phyloP scores from a whole-genome alignment of 2,797 vertebrate species.

The Toxotes lorentzi region DNA sequence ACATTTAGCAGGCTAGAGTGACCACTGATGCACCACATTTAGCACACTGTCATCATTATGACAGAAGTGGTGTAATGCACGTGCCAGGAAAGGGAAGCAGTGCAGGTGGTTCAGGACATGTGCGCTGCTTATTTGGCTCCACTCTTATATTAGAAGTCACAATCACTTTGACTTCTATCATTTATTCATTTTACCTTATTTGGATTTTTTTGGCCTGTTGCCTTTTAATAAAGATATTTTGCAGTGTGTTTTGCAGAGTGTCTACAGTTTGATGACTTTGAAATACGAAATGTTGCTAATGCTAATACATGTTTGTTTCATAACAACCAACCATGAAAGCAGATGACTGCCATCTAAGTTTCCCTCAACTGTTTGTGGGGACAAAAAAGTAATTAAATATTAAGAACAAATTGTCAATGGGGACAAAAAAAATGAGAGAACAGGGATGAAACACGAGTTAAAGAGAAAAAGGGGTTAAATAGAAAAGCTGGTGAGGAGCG shows the following conservation, averaged over 20 bases:
- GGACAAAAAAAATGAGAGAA: slow-evolving; percentile 25
- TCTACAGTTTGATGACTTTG: not conserved
- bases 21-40: slow-evolving; percentile 71
- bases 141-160: slow-evolving; percentile 3
- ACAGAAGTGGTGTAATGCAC: slow-evolving; percentile 45
- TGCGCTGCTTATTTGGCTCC: slow-evolving; percentile 1
- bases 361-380: not conserved
- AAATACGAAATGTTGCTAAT: not conserved
- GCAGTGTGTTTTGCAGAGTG: not conserved
- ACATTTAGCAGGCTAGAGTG: slow-evolving; percentile 70
- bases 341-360: not conserved
- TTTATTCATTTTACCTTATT: not conserved
- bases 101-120: slow-evolving; percentile 31
- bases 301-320: not conserved
- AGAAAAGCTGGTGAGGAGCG: slow-evolving; percentile 36
- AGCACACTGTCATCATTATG: slow-evolving; percentile 65
- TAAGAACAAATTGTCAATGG: slow-evolving; percentile 52
- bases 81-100: slow-evolving; percentile 44
- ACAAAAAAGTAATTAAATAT: slow-evolving; percentile 4
- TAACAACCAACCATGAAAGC: not conserved
- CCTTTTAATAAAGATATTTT: slow-evolving; percentile 3
- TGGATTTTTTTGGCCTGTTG: not conserved
- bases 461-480: slow-evolving; percentile 23
- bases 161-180: not conserved
- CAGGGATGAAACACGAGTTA: not conserved